Evolutionary conservation across 2,888 invertebrate genomes (phyloP).

Genomic region (Ommatoiulus sabulosus): DNA sequence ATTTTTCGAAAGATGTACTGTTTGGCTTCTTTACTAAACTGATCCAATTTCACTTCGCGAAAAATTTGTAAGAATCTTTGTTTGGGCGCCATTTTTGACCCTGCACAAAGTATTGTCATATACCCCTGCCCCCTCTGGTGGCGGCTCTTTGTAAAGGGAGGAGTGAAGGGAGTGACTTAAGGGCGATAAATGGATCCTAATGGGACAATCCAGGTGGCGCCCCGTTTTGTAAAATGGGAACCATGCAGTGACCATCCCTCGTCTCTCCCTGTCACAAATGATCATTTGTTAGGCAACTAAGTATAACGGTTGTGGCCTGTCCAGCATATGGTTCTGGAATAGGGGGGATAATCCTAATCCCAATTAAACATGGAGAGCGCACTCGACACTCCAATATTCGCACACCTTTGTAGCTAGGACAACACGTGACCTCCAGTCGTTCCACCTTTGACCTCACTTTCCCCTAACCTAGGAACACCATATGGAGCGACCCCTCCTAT

Average conservation of each 20-base stretch:
- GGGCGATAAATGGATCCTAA: constrained; percentile 28
- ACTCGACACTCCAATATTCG: constrained; percentile 5
- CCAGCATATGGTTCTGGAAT: not conserved
- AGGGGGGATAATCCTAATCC: constrained; percentile 25
- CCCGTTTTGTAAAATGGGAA: not conserved
- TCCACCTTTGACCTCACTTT: not conserved
- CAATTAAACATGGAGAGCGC: constrained; percentile 21
- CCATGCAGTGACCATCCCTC: not conserved
- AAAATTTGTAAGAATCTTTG: too few species aligned
- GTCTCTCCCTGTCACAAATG: constrained; percentile 21
- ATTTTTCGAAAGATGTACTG: too few species aligned
- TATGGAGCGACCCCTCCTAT: not conserved
- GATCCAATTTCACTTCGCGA: too few species aligned
- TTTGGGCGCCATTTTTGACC: not conserved
- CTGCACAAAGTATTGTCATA: not conserved
- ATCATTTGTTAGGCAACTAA: not conserved
- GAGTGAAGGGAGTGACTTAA: constrained; percentile 26
- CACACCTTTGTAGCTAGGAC: not conserved
- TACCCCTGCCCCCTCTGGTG: constrained; percentile 22
- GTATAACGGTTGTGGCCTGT: not conserved
- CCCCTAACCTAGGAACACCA: not conserved
- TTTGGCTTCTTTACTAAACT: too few species aligned
- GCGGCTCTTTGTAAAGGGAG: not conserved
- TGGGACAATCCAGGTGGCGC: constrained; percentile 27
- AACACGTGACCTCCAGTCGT: constrained; percentile 11